These are phyloP conservation scores for Austrofundulus limnaeus DNA, from an alignment of 2,113 vertebrate species.

Conservation along the genomic window DNA sequence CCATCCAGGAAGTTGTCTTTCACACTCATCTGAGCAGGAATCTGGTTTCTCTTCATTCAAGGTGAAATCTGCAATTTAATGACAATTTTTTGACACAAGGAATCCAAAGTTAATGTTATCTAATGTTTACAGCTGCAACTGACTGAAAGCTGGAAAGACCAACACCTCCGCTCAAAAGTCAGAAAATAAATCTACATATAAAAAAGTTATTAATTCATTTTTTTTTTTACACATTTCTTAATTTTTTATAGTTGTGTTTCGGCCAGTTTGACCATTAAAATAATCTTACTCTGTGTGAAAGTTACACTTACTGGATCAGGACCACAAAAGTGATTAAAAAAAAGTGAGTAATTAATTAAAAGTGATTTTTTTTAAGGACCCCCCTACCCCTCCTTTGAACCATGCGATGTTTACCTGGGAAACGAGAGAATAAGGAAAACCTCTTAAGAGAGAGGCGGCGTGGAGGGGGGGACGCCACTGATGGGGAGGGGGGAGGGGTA, in stretches of 20 bases:
- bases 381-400: conserved; percentile 25
- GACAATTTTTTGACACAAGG: not conserved
- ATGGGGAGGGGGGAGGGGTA: conserved; percentile 78
- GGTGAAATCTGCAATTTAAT: not conserved
- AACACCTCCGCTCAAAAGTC: too few species aligned
- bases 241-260: too few species aligned
- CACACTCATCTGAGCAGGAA: not conserved
- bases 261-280: not conserved
- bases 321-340: conserved; percentile 40
- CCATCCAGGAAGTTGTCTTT: conserved; percentile 62
- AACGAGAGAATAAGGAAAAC: conserved; percentile 84
- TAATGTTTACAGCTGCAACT: not conserved
- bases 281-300: not conserved
- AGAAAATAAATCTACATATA: too few species aligned
- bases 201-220: too few species aligned
- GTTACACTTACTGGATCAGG: conserved; percentile 64
- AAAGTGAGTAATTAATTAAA: conserved; percentile 16
- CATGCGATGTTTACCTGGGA: conserved; percentile 83
- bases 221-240: too few species aligned
- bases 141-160: too few species aligned
- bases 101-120: not conserved
- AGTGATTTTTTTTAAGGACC: conserved; percentile 7
- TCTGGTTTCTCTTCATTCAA: not conserved
- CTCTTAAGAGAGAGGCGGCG: conserved; percentile 82
- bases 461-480: conserved; percentile 77